Evolutionary conservation across 2,888 invertebrate species (phyloP).

Genomic region (Drosophila pseudotakahashii): DNA sequence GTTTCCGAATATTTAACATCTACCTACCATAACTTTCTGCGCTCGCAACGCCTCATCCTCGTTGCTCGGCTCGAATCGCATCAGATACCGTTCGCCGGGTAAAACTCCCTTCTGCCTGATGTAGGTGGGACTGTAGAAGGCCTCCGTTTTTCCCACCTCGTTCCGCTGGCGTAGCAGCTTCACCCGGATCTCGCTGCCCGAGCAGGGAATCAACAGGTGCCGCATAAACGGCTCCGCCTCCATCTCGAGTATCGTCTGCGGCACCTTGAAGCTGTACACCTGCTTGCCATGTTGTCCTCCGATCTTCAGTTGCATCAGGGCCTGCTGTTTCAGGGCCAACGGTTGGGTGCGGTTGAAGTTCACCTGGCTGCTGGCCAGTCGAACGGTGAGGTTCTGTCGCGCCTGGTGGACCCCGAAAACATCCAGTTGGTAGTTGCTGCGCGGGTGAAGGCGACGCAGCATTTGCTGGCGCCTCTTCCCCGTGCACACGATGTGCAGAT

Average conservation of each 20-base stretch:
- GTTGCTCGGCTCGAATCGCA: slow-evolving; percentile 85
- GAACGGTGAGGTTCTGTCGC: slow-evolving; percentile 82
- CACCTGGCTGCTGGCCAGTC: slow-evolving; percentile 75
- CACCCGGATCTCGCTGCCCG: slow-evolving; percentile 85
- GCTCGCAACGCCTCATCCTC: slow-evolving; percentile 85
- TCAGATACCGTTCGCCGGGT: slow-evolving; percentile 85
- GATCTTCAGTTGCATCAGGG: slow-evolving; percentile 85
- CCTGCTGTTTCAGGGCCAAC: slow-evolving; percentile 84
- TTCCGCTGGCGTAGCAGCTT: slow-evolving; percentile 84
- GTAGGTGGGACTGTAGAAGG: slow-evolving; percentile 85
- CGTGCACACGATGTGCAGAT: slow-evolving; percentile 81
- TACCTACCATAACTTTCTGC: slow-evolving; percentile 85
- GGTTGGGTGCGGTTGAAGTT: slow-evolving; percentile 84
- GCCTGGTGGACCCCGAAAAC: slow-evolving; percentile 83
- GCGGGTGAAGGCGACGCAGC: slow-evolving; percentile 78
- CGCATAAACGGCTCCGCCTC: slow-evolving; percentile 63
- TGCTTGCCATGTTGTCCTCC: slow-evolving; percentile 85
- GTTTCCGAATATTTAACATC: too few relatives aligned
- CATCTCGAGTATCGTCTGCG: slow-evolving; percentile 37
- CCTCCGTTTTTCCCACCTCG: slow-evolving; percentile 80
- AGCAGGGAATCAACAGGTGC: slow-evolving; percentile 86
- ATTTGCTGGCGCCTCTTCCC: slow-evolving; percentile 82
- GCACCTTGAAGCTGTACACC: slow-evolving; percentile 86
- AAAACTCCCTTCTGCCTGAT: slow-evolving; percentile 82
- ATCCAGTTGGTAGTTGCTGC: slow-evolving; percentile 82